Conservation (phyloP, 2,113 vertebrate genomes). For the Crypturellus undulatus region DNA sequence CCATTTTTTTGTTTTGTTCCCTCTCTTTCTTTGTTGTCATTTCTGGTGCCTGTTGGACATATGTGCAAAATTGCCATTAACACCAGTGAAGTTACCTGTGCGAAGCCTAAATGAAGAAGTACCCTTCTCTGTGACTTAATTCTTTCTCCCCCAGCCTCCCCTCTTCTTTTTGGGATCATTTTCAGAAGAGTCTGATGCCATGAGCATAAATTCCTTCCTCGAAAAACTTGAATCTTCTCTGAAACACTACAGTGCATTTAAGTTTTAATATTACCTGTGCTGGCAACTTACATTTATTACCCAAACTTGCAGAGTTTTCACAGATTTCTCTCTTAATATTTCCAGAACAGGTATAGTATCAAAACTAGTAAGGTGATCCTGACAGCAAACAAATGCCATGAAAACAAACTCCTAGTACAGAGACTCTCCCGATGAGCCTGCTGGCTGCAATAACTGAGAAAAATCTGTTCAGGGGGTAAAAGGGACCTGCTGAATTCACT, state of each 20-base stretch:
- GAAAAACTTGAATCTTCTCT: not conserved
- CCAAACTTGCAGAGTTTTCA: not conserved
- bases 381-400: not conserved
- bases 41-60: not conserved
- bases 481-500: not conserved
- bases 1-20: not conserved
- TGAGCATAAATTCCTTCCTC: not conserved
- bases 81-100: not conserved
- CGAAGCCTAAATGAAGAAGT: not conserved
- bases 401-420: not conserved
- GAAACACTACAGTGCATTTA: not conserved
- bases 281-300: not conserved
- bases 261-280: not conserved
- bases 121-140: not conserved
- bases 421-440: not conserved
- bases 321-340: not conserved
- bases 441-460: not conserved
- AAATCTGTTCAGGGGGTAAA: not conserved
- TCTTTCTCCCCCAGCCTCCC: too few species aligned
- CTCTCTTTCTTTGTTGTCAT: not conserved
- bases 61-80: not conserved
- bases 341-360: not conserved
- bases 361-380: not conserved
- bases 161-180: not conserved
- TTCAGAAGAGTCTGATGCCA: not conserved